Evolutionary conservation across 2,113 vertebrate genomes (phyloP).

Genomic region (Rhynchomys soricoides): DNA sequence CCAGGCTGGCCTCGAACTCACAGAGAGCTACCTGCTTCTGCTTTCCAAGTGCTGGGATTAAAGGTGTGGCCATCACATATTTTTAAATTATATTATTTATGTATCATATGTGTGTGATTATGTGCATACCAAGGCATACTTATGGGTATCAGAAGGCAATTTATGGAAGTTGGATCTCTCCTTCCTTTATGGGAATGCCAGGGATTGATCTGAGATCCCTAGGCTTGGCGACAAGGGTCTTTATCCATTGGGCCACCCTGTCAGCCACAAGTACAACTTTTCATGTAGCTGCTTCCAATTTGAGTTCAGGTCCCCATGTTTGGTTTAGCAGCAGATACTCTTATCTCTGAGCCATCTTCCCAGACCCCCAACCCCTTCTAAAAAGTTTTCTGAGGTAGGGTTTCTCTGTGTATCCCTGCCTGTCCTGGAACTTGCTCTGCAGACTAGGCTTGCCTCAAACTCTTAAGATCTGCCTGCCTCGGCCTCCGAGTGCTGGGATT

Average conservation of each 20-base stretch:
- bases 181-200: not conserved
- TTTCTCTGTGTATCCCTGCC: not conserved
- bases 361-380: no score
- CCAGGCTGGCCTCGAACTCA: not conserved
- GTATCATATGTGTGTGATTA: not conserved
- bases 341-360: not conserved
- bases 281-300: not conserved
- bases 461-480: not conserved
- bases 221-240: not conserved
- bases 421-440: not conserved
- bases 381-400: not conserved
- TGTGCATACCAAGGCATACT: not conserved
- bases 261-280: not conserved
- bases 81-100: not conserved
- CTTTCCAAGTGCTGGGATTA: not conserved
- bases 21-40: not conserved
- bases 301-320: not conserved
- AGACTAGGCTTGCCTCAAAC: not conserved
- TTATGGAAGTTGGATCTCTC: not conserved
- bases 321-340: not conserved
- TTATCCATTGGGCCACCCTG: not conserved
- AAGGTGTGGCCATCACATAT: not conserved
- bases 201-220: not conserved
- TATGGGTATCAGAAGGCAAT: not conserved
- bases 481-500: no score